These are phyloP conservation scores for Paramuricea clavata DNA, from an alignment of 92 coral and sea anemone species.

Conservation along the genomic window DNA sequence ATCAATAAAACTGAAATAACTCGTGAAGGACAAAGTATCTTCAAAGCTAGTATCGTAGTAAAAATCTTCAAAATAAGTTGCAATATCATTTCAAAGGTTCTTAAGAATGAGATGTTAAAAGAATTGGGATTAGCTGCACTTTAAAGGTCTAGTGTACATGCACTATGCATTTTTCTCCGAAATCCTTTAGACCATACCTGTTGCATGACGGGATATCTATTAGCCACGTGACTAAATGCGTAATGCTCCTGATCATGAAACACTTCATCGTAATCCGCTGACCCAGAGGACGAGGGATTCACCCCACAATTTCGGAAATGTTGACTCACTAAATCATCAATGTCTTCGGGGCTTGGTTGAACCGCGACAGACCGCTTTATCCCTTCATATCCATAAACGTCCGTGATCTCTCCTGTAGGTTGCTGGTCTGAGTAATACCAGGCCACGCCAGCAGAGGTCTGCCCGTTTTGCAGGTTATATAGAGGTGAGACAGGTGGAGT, in stretches of 20 bases:
- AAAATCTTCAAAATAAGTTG: too few species aligned
- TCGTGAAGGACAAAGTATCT: too few species aligned
- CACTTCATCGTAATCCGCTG: slow-evolving; percentile 17
- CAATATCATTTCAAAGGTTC: too few species aligned
- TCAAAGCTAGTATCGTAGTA: too few species aligned
- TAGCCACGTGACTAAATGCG: background rate
- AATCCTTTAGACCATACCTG: slow-evolving; percentile 14
- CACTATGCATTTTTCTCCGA: too few species aligned
- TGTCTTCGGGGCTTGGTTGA: slow-evolving; percentile 75
- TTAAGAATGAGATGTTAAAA: too few species aligned
- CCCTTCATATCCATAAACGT: slow-evolving; percentile 67
- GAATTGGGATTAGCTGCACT: too few species aligned
- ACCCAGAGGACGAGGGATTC: slow-evolving; percentile 42
- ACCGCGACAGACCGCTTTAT: slow-evolving; percentile 60
- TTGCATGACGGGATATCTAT: slow-evolving; percentile 8
- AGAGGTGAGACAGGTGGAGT: slow-evolving; percentile 98
- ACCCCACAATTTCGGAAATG: slow-evolving; percentile 96
- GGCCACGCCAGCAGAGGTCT: slow-evolving; percentile 74
- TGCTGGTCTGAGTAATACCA: slow-evolving; percentile 77
- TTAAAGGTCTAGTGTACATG: too few species aligned
- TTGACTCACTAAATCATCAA: slow-evolving; percentile 92
- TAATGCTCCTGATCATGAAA: background rate
- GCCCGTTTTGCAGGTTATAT: slow-evolving; percentile 40
- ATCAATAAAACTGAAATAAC: too few species aligned
- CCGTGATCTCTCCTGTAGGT: slow-evolving; percentile 52